Conservation (phyloP, 2,888 invertebrate species). For the Anthophora plumipes region DNA sequence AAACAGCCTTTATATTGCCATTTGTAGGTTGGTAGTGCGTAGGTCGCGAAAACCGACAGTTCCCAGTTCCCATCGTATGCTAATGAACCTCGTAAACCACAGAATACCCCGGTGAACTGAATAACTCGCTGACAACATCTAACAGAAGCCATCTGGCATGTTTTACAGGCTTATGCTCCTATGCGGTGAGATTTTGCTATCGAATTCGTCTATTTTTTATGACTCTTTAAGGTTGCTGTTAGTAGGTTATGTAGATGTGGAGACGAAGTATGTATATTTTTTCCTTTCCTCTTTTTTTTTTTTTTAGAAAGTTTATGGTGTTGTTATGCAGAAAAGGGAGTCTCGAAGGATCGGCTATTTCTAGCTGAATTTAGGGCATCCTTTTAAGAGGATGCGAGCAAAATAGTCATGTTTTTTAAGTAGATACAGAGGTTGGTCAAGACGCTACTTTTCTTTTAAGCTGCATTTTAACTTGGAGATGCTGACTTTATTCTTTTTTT, state of each 20-base stretch:
- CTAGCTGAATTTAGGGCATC: too few relatives aligned
- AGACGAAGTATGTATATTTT: background rate
- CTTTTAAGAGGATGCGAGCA: too few relatives aligned
- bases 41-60: conserved; percentile 46
- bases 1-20: background rate
- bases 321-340: background rate
- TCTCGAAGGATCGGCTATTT: background rate
- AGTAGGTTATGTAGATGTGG: background rate
- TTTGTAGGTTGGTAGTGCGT: conserved; percentile 28
- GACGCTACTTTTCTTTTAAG: background rate
- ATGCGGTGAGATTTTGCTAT: background rate
- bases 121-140: conserved; percentile 57
- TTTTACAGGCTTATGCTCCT: background rate
- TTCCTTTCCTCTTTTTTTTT: background rate
- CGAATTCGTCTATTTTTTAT: background rate
- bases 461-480: background rate
- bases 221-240: background rate
- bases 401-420: background rate
- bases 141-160: background rate
- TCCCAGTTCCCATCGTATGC: conserved; percentile 71
- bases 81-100: conserved; percentile 72
- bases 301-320: background rate
- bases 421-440: background rate
- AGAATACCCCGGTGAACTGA: conserved; percentile 65
- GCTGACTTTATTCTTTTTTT: background rate